Conservation (phyloP, 2,797 vertebrate genomes). For the Periparus ater region DNA sequence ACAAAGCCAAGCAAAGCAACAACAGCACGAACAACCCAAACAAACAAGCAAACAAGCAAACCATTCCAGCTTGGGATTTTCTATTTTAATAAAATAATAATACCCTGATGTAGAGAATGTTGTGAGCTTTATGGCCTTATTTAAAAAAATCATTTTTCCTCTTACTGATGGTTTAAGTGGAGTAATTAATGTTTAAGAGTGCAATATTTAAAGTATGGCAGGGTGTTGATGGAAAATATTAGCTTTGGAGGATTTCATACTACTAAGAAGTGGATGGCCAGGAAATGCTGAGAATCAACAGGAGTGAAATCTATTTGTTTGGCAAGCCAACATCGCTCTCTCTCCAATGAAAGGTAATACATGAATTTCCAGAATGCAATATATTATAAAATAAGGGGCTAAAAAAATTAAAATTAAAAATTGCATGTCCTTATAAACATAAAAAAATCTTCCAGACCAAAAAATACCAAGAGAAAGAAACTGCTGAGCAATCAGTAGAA, state of each 20-base stretch:
- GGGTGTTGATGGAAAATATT: background rate
- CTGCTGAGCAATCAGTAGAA: background rate
- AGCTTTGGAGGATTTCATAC: background rate
- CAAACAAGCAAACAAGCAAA: background rate
- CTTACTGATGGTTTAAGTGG: background rate
- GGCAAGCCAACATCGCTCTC: background rate
- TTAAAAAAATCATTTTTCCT: background rate
- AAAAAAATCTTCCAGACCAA: background rate
- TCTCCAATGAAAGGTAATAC: background rate
- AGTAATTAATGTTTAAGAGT: background rate
- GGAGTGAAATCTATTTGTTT: background rate
- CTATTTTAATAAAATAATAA: background rate
- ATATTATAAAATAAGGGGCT: background rate
- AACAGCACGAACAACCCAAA: background rate
- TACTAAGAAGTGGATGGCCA: background rate
- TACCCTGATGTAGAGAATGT: background rate
- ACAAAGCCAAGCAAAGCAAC: background rate
- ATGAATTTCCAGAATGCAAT: background rate
- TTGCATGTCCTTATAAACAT: rapidly evolving
- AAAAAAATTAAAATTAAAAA: background rate
- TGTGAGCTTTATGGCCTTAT: background rate
- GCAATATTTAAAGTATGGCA: background rate
- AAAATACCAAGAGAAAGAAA: background rate
- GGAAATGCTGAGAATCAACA: background rate
- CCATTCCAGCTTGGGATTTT: rapidly evolving